These are phyloP conservation scores for Pocillopora grandis DNA, from an alignment of 92 coral and sea anemone genomes.

Conservation along the genomic window DNA sequence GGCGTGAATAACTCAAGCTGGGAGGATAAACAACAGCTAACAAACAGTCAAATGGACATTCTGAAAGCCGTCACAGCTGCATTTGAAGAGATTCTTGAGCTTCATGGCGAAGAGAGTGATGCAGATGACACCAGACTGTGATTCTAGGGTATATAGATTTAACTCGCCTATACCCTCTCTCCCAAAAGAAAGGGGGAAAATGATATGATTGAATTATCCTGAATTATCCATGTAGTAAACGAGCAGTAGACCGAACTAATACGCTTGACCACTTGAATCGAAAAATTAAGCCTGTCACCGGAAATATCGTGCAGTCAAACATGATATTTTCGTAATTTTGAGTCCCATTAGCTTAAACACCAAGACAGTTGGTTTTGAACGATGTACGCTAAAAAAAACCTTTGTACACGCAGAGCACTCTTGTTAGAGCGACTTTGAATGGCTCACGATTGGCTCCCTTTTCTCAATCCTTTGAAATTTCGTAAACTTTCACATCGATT, in stretches of 20 bases:
- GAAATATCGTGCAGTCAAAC: too few relatives aligned
- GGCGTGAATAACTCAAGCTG: neutral
- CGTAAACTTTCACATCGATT: too few relatives aligned
- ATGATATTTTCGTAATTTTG: too few relatives aligned
- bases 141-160: neutral
- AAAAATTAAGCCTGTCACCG: neutral
- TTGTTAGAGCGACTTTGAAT: too few relatives aligned
- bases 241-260: neutral
- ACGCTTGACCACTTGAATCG: neutral
- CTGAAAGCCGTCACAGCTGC: conserved; percentile 85
- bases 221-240: neutral
- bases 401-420: too few relatives aligned
- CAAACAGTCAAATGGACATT: conserved; percentile 73
- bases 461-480: too few relatives aligned
- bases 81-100: conserved; percentile 70
- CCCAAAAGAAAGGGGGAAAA: too few relatives aligned
- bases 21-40: conserved; percentile 42
- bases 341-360: too few relatives aligned
- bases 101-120: conserved; percentile 58
- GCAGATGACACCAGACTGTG: conserved; percentile 72
- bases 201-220: too few relatives aligned
- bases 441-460: too few relatives aligned
- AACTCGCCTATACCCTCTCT: neutral
- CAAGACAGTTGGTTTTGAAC: too few relatives aligned
- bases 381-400: too few relatives aligned